phyloP scores from a whole-genome alignment of 2,888 invertebrate species.

The Standfussiana lucernea region DNA sequence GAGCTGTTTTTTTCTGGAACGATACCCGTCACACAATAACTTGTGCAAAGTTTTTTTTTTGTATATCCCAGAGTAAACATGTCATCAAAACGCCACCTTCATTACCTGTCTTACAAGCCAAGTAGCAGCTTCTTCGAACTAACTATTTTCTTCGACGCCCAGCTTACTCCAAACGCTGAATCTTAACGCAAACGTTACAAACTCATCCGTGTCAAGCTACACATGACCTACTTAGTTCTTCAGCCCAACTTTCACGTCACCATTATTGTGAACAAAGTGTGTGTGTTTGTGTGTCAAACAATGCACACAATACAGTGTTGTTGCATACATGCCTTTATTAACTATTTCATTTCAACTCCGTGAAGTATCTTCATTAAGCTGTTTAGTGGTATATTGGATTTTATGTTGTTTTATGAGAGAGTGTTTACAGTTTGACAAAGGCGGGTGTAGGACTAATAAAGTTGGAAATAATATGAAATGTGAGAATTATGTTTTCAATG shows the following conservation, averaged over 20 bases:
- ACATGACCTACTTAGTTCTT: constrained; percentile 53
- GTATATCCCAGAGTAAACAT: neutral
- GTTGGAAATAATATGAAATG: constrained; percentile 17
- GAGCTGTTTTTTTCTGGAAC: neutral
- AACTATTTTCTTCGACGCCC: constrained; percentile 2
- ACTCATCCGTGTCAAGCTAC: constrained; percentile 51
- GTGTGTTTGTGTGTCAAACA: constrained; percentile 52
- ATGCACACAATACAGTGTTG: constrained; percentile 64
- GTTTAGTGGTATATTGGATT: constrained; percentile 47
- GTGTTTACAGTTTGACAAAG: constrained; percentile 13
- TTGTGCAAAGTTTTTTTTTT: neutral
- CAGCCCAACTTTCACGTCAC: constrained; percentile 54
- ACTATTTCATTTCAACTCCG: constrained; percentile 65
- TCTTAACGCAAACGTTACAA: constrained; percentile 31
- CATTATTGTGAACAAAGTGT: constrained; percentile 52
- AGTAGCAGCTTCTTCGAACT: neutral
- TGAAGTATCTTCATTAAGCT: constrained; percentile 62
- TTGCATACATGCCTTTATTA: constrained; percentile 68
- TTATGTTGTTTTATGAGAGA: constrained; percentile 38
- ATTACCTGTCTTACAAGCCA: neutral
- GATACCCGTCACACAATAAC: neutral
- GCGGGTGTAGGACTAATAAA: constrained; percentile 18
- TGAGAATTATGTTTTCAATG: neutral
- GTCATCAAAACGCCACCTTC: accelerated
- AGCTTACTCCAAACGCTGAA: constrained; percentile 18